Evolutionary conservation across 2,888 invertebrate species (phyloP).

Genomic region (Campopleginae sp.): DNA sequence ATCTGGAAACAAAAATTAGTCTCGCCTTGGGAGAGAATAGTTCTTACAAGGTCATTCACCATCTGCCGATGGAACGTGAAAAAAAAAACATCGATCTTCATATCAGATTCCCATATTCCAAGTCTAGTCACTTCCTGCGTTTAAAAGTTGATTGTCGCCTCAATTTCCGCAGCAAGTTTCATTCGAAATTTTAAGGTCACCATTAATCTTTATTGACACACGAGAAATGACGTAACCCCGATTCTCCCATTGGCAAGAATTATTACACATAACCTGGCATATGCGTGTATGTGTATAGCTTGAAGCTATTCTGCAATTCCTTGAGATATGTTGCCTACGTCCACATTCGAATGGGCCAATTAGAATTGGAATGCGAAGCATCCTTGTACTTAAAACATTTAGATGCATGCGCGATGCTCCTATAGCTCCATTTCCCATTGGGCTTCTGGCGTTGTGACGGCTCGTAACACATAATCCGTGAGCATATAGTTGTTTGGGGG

Average conservation of each 20-base stretch:
- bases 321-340: constrained; percentile 28
- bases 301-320: constrained; percentile 24
- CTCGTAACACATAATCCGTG: neutral
- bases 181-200: neutral
- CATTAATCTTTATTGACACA: neutral
- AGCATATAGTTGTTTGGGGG: constrained; percentile 34
- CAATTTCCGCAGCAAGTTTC: neutral
- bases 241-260: neutral
- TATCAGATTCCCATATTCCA: neutral
- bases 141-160: neutral
- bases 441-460: constrained; percentile 11
- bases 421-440: constrained; percentile 29
- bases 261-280: neutral
- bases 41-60: too few relatives aligned
- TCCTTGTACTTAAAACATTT: constrained; percentile 74
- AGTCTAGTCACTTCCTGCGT: neutral
- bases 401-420: constrained; percentile 68
- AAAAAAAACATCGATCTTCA: neutral
- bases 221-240: neutral
- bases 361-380: constrained; percentile 73
- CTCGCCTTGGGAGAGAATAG: too few relatives aligned
- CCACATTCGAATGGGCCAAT: constrained; percentile 69
- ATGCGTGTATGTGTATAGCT: neutral
- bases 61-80: too few relatives aligned
- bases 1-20: too few relatives aligned